Evolutionary conservation across 2,797 vertebrate genomes (phyloP), one percentile per base, ranked within the genome.

Genomic region (Kryptopterus vitreolus): DNA sequence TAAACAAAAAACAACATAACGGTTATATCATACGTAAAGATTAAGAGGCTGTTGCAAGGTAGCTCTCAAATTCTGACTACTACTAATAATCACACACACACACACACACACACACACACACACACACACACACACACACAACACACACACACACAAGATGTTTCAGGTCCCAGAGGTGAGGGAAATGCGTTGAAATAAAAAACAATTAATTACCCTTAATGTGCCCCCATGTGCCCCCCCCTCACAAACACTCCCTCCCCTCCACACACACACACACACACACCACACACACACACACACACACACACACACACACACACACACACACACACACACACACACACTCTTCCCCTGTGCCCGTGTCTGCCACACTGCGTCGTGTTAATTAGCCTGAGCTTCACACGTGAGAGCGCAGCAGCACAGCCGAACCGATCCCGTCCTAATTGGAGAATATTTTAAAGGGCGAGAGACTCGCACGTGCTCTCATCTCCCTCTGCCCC

Each of bases 371-470:
- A 82, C 85, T 70, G 63, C 77, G 83, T 71, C 77, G 81, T 72
- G 83, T 85, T 87, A 88, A 89, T 88, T 86, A 82, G 82, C 65
- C 52, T 61, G 77, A 11, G 85, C 76, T 79, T 69, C 77, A 86
- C 81, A 66, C 66, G 62, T 75, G 81, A 85, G 78, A 84, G 62
- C 48, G 43, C 77, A 53, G 75, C 79, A 72, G 81, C 76, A 74
- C 78, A 26, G 81, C 78, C 76, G 74, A 81, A 82, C 82, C 69
- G 65, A 80, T 85, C 79, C 68, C 57, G 73, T 80, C 84, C 83
- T 84, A 86, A 89, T 87, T 87, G 86, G 76, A 84, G 86, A 87
- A 83, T 86, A 84, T 81, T 83, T 78, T 57, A 82, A 83, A 81
- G 80, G 84, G 53, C 85, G 79, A 46, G 82, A 77, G 83, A 87